Conservation (phyloP, 1,140 invertebrate genomes). For the Hormaphis cornu region DNA sequence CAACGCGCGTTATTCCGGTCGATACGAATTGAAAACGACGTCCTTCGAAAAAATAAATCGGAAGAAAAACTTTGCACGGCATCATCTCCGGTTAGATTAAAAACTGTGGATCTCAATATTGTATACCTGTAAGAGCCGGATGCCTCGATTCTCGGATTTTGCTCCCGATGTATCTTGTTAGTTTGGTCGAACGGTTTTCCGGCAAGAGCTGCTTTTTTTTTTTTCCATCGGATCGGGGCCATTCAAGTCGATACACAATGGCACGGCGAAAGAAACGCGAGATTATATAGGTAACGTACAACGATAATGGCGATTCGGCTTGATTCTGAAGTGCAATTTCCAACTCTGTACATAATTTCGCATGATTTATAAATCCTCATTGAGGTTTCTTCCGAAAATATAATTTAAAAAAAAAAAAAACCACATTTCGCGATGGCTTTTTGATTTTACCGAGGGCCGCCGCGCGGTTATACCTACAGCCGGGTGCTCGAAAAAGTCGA, state of each 20-base stretch:
- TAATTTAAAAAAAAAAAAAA: too few relatives aligned
- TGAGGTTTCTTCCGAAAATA: too few relatives aligned
- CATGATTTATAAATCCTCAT: too few relatives aligned
- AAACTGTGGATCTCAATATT: background rate
- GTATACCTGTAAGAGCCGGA: background rate
- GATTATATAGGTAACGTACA: too few relatives aligned
- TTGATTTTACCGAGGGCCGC: too few relatives aligned
- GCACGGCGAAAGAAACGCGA: background rate
- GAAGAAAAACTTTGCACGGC: background rate
- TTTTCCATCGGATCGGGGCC: background rate
- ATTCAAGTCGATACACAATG: background rate
- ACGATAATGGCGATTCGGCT: too few relatives aligned
- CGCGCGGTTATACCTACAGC: too few relatives aligned
- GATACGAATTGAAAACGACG: background rate
- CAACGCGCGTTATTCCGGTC: background rate
- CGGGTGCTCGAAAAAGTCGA: too few relatives aligned
- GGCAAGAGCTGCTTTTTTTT: background rate
- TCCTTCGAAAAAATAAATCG: background rate
- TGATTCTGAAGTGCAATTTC: too few relatives aligned
- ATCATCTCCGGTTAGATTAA: background rate
- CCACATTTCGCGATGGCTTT: too few relatives aligned
- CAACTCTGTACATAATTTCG: too few relatives aligned
- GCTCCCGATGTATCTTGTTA: constrained; percentile 3
- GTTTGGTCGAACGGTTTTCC: background rate
- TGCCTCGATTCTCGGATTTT: background rate